Evolutionary conservation across 2,888 invertebrate species (phyloP).

Genomic region (Germaria angustata): DNA sequence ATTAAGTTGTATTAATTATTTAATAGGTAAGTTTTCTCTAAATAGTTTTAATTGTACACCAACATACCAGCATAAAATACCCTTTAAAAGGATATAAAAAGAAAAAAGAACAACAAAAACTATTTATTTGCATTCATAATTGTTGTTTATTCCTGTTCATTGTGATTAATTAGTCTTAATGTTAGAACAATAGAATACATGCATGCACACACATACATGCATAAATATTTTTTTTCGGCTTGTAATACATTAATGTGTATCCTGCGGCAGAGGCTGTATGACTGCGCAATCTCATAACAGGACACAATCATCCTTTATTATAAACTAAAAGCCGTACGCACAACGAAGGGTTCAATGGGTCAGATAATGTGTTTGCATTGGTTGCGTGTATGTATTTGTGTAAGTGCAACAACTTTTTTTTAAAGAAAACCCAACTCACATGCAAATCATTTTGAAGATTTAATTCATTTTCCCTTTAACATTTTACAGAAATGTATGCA

Average conservation of each 20-base stretch:
- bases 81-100: no score
- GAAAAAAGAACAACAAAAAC: neutral
- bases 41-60: neutral
- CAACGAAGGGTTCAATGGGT: constrained; percentile 62
- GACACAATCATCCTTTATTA: constrained; percentile 50
- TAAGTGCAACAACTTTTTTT: neutral
- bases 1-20: no score
- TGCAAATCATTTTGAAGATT: constrained; percentile 50
- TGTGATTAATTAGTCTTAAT: constrained; percentile 62
- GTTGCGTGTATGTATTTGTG: neutral
- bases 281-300: constrained; percentile 62
- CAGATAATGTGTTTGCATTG: constrained; percentile 18
- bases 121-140: constrained; percentile 11
- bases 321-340: neutral
- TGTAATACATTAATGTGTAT: constrained; percentile 4
- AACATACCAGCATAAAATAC: neutral
- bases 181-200: constrained; percentile 32
- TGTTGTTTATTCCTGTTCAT: constrained; percentile 26
- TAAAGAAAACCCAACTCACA: constrained; percentile 27
- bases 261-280: constrained; percentile 17
- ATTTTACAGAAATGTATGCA: constrained; percentile 74
- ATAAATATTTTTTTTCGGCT: neutral
- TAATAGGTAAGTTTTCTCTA: neutral
- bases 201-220: neutral
- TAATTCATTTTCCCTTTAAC: constrained; percentile 2